Evolutionary conservation across 2,888 invertebrate genomes (phyloP).

Genomic region (Candidula unifasciata): DNA sequence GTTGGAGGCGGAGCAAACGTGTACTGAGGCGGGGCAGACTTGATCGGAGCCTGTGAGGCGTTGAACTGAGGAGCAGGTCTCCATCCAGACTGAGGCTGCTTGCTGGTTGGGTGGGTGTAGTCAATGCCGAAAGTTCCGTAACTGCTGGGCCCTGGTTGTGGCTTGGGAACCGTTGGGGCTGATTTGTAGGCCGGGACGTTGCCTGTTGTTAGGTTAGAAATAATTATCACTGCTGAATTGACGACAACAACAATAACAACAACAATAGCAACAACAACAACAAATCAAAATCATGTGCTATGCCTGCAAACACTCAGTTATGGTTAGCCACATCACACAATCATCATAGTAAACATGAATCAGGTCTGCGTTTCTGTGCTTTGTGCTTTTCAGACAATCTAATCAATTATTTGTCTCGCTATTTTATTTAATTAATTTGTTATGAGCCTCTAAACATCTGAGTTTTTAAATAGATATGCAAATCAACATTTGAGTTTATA

Average conservation of each 20-base stretch:
- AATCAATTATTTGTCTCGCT: too few relatives aligned
- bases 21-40: neutral
- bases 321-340: too few relatives aligned
- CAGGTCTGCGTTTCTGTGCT: too few relatives aligned
- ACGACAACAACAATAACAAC: neutral
- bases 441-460: too few relatives aligned
- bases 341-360: too few relatives aligned
- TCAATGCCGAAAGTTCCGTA: slow-evolving; percentile 37
- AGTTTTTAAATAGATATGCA: too few relatives aligned
- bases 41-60: slow-evolving; percentile 14
- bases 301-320: too few relatives aligned
- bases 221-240: neutral
- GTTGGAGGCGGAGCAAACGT: slow-evolving; percentile 13
- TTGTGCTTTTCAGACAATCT: too few relatives aligned
- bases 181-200: slow-evolving; percentile 28
- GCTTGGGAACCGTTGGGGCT: slow-evolving; percentile 23
- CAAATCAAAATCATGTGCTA: too few relatives aligned
- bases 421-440: too few relatives aligned
- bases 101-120: slow-evolving; percentile 16
- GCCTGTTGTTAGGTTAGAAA: neutral
- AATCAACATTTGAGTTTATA: too few relatives aligned
- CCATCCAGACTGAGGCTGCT: slow-evolving; percentile 16
- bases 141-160: slow-evolving; percentile 18
- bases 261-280: too few relatives aligned
- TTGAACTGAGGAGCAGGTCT: slow-evolving; percentile 34